phyloP scores from a whole-genome alignment of 2,113 vertebrate genomes.

The Epinephelus lanceolatus region DNA sequence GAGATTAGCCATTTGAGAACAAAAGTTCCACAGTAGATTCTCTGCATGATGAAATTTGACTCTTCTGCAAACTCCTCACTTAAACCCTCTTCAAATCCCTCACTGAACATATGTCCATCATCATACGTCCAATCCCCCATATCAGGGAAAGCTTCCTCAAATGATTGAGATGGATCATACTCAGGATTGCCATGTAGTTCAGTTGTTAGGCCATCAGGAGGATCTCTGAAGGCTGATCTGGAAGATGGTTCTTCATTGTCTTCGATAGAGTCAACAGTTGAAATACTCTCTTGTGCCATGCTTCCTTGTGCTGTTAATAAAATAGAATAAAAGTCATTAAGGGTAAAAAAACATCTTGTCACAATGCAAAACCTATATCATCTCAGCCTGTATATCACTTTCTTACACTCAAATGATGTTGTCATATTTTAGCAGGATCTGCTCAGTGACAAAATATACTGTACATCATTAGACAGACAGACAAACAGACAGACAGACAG shows the following conservation, averaged over 20 bases:
- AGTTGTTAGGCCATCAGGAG: slow-evolving; percentile 36
- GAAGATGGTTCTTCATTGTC: slow-evolving; percentile 7
- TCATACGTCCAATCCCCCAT: slow-evolving; percentile 18
- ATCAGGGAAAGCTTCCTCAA: slow-evolving; percentile 28
- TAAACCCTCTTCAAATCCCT: slow-evolving; percentile 19
- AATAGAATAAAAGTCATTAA: slow-evolving; percentile 31
- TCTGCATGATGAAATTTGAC: slow-evolving; percentile 20
- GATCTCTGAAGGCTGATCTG: slow-evolving; percentile 22
- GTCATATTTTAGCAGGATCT: slow-evolving; percentile 20
- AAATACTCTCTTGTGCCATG: slow-evolving; percentile 13
- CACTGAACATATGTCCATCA: slow-evolving; percentile 29
- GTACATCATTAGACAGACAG: background rate
- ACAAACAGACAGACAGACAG: no score
- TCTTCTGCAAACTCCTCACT: slow-evolving; percentile 16
- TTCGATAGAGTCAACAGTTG: slow-evolving; percentile 12
- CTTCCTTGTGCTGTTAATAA: slow-evolving; percentile 4
- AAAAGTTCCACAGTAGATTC: background rate
- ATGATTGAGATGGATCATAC: slow-evolving; percentile 34
- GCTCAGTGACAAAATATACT: slow-evolving; percentile 4
- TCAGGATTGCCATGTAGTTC: slow-evolving; percentile 30
- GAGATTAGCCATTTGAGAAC: background rate
- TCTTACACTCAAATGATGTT: background rate
- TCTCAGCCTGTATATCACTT: background rate
- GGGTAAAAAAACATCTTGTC: slow-evolving; percentile 5
- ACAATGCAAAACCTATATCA: background rate